Evolutionary conservation across 2,888 invertebrate genomes (phyloP).

Genomic region (Phasia obesa): DNA sequence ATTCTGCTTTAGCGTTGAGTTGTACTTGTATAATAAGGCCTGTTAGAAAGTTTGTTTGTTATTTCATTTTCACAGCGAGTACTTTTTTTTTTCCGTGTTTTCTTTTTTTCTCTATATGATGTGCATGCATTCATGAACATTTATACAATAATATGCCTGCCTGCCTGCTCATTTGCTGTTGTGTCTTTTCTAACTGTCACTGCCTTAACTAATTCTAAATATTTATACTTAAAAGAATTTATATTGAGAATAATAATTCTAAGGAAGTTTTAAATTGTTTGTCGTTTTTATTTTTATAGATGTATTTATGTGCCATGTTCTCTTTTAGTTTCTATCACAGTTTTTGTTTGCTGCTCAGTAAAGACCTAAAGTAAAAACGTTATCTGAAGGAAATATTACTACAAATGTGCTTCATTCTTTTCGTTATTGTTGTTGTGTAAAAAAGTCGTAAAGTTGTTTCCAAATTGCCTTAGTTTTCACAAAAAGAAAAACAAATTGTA

Average conservation of each 20-base stretch:
- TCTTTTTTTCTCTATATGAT: neutral
- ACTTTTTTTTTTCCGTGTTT: constrained; percentile 13
- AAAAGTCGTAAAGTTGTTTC: constrained; percentile 63
- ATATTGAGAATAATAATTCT: constrained; percentile 64
- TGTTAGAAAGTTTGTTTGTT: constrained; percentile 54
- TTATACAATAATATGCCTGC: constrained; percentile 47
- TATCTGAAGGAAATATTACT: constrained; percentile 63
- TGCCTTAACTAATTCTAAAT: constrained; percentile 48
- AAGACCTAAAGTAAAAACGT: constrained; percentile 22
- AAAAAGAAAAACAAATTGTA: constrained; percentile 2
- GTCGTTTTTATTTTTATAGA: constrained; percentile 41
- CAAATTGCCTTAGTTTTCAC: constrained; percentile 49
- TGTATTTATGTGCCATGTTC: constrained; percentile 7
- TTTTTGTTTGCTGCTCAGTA: constrained; percentile 27
- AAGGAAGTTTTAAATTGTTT: constrained; percentile 63
- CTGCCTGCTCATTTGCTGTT: constrained; percentile 35
- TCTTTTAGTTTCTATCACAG: constrained; percentile 22
- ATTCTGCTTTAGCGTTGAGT: neutral
- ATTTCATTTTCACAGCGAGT: constrained; percentile 36
- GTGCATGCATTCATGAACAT: neutral
- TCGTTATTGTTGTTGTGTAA: constrained; percentile 1
- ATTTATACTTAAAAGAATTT: constrained; percentile 52
- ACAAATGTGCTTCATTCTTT: constrained; percentile 20
- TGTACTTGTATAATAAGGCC: constrained; percentile 28
- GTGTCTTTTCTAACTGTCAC: constrained; percentile 46